These are phyloP conservation scores for Epinephelus malabaricus DNA, from an alignment of 2,797 vertebrate species.

Conservation along the genomic window DNA sequence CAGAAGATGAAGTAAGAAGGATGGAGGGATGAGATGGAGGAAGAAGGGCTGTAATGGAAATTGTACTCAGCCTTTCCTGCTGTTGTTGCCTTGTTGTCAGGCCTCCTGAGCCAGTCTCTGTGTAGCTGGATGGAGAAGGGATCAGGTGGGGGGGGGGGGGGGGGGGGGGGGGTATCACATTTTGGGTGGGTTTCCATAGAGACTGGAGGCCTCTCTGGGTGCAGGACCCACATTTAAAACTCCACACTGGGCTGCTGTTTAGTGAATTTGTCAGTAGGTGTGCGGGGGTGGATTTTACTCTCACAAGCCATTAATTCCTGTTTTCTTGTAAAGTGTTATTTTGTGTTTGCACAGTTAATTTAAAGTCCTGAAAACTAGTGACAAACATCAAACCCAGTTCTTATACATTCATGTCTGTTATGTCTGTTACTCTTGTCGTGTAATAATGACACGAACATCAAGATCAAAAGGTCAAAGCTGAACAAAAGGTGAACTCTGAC, in stretches of 20 bases:
- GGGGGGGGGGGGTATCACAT: not conserved
- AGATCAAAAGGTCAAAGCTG: no score
- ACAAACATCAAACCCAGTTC: not conserved
- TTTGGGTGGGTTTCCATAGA: slow-evolving; percentile 48
- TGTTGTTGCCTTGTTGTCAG: slow-evolving; percentile 67
- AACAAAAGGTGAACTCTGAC: no score
- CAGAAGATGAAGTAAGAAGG: slow-evolving; percentile 79
- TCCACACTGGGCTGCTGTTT: slow-evolving; percentile 25
- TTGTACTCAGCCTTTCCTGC: slow-evolving; percentile 54
- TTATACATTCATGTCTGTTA: not conserved
- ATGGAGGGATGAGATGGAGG: not conserved
- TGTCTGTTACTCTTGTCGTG: no score
- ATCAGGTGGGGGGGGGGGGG: not conserved
- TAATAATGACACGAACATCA: no score
- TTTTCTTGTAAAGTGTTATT: not conserved
- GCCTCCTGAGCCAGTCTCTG: slow-evolving; percentile 42
- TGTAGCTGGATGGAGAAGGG: slow-evolving; percentile 39
- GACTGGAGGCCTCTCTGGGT: slow-evolving; percentile 44
- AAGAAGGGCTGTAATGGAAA: slow-evolving; percentile 39
- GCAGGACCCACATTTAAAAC: slow-evolving; percentile 20
- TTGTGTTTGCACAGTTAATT: not conserved
- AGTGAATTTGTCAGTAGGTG: slow-evolving; percentile 30
- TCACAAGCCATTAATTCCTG: not conserved
- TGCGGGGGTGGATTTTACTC: slow-evolving; percentile 26
- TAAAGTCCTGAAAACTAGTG: not conserved